These are phyloP conservation scores for Macroramphosus scolopax DNA, from an alignment of 2,797 vertebrate genomes.

Conservation along the genomic window DNA sequence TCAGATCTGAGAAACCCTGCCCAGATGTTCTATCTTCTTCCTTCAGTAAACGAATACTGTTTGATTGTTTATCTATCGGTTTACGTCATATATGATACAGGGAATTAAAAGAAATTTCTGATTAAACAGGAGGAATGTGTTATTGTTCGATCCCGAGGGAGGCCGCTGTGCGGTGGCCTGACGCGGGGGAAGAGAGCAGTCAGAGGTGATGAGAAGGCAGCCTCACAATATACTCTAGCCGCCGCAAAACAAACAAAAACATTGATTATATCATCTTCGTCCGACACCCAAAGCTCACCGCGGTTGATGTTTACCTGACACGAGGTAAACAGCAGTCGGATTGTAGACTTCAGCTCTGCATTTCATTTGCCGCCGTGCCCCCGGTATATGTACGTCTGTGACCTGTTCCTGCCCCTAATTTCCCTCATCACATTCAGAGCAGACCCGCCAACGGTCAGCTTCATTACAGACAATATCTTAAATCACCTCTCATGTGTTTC, in stretches of 20 bases:
- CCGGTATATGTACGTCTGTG: constrained; percentile 64
- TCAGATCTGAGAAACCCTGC: constrained; percentile 63
- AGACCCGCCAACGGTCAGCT: constrained; percentile 79
- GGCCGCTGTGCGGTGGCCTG: constrained; percentile 44
- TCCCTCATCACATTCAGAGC: constrained; percentile 82
- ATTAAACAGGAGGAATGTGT: constrained; percentile 12
- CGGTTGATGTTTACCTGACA: constrained; percentile 76
- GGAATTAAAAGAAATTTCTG: neutral
- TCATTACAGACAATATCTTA: constrained; percentile 85
- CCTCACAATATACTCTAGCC: constrained; percentile 56
- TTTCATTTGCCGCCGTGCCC: constrained; percentile 74
- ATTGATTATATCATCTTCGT: constrained; percentile 82
- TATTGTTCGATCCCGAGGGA: constrained; percentile 39
- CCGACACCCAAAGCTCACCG: constrained; percentile 59
- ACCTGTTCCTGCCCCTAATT: constrained; percentile 81
- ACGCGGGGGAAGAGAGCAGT: constrained; percentile 63
- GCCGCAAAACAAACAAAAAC: constrained; percentile 72
- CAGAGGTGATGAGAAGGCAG: constrained; percentile 68
- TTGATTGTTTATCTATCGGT: no score
- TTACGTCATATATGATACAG: no score
- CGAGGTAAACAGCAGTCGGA: constrained; percentile 72
- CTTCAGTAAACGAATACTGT: no score
- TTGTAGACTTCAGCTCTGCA: constrained; percentile 70
- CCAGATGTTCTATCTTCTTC: constrained; percentile 68
- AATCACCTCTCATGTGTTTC: constrained; percentile 80